Conservation (phyloP, 2,888 invertebrate genomes). For the Thereva nobilitata region DNA sequence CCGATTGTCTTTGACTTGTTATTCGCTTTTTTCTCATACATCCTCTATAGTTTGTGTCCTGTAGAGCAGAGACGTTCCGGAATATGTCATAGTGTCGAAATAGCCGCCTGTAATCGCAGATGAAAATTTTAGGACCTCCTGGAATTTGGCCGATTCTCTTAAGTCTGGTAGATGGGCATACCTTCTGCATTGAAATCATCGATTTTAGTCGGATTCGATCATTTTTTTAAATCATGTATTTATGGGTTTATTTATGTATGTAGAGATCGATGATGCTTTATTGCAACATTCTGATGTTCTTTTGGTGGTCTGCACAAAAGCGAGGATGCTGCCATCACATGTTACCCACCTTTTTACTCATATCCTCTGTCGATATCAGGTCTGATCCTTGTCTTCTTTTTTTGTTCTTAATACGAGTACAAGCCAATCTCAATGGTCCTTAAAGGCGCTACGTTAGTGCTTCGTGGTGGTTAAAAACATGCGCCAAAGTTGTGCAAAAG, state of each 20-base stretch:
- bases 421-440: background rate
- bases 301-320: constrained; percentile 35
- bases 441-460: constrained; percentile 39
- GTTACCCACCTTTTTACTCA: too few relatives aligned
- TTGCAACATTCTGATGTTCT: constrained; percentile 28
- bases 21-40: constrained; percentile 21
- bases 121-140: constrained; percentile 44
- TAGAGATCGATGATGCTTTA: constrained; percentile 31
- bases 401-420: background rate
- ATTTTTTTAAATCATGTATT: constrained; percentile 43
- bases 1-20: constrained; percentile 37
- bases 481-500: constrained; percentile 11
- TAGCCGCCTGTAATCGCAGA: constrained; percentile 52
- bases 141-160: constrained; percentile 40
- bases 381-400: constrained; percentile 3
- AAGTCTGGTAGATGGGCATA: constrained; percentile 29
- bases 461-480: constrained; percentile 22
- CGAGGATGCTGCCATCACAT: constrained; percentile 7
- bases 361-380: too few relatives aligned
- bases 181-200: constrained; percentile 37
- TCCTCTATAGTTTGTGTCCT: constrained; percentile 7
- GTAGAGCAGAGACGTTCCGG: constrained; percentile 35
- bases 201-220: constrained; percentile 13
- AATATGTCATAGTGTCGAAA: constrained; percentile 56
- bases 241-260: constrained; percentile 46